Evolutionary conservation across 2,113 vertebrate genomes (phyloP), one percentile per base, ranked within the genome.

Genomic region (Callocephalon fimbriatum): DNA sequence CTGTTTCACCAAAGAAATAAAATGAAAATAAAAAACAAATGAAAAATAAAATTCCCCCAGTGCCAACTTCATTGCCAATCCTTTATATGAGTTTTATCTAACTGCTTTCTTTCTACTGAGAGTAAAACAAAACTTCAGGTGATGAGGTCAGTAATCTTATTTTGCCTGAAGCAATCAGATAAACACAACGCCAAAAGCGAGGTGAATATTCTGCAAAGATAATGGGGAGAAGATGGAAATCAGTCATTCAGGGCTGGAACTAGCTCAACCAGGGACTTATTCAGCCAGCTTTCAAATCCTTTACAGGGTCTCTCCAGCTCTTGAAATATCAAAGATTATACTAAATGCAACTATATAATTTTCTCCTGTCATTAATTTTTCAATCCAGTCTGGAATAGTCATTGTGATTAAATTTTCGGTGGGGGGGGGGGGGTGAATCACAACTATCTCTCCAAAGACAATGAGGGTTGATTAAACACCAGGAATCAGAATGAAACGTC

Each of bases 401-500:
- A 65, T 40, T 86, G 40, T 94, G 96, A 95, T 92, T 91, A 91
- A 92, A 71, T 83, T 95, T 95, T 86, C 73, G 94, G 48, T 72
- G 48, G 88, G 42, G 42, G 42, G 42, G 89, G 95, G 95, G 42
- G 42, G 42, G 89, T 95, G 95, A 96, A 88, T 86, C 23, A 4
- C 56, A 72, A 26, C 12, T 61, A 0, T 90, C 87, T 92, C 84
- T 95, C 76, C 53, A 89, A 97, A 96, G 95, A 96, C 81, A 93
- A 67, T 48, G 50, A 51, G 25, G 23, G 17, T 85, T 96, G 86
- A 75, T 90, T 93, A 96, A 95, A 90, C 75, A 80, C 63, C 65
- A 89, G n/a, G 54, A 93, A 96, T 95, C 82, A 85, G 81, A 91
- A 93, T 84, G 35, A 93, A 97, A 95, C 71, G 95, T 92, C 85